Conservation (phyloP, 2,888 invertebrate species). For the Drosophila mettleri region DNA sequence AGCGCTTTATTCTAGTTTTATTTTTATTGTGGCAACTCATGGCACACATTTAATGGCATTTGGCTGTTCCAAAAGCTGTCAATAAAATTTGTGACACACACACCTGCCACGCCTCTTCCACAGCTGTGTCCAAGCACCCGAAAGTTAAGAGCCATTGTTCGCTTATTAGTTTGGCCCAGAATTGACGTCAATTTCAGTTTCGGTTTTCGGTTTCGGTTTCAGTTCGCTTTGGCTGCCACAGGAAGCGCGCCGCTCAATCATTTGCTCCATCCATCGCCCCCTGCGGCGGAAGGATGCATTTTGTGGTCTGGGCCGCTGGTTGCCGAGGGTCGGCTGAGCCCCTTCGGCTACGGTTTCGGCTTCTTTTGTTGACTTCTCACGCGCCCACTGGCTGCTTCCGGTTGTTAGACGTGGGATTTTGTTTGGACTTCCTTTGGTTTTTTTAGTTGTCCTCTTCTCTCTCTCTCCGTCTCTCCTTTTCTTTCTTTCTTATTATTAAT, state of each 20-base stretch:
- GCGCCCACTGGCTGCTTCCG: conserved; percentile 45
- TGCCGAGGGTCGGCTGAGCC: not conserved
- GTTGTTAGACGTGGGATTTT: conserved; percentile 53
- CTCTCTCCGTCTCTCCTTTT: not conserved
- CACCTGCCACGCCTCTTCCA: not conserved
- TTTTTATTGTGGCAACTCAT: conserved; percentile 35
- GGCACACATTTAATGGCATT: conserved; percentile 35
- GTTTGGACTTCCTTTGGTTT: conserved; percentile 41
- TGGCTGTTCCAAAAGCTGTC: conserved; percentile 28
- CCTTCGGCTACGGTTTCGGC: conserved; percentile 7
- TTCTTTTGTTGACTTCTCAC: conserved; percentile 34
- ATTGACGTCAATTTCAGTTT: conserved; percentile 47
- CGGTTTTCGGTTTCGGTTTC: conserved; percentile 7
- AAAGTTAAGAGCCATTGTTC: conserved; percentile 30
- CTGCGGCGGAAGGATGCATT: conserved; percentile 52
- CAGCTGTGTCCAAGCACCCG: not conserved
- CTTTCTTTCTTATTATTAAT: conserved; percentile 38
- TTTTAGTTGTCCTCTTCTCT: not conserved
- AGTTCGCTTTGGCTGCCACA: conserved; percentile 21
- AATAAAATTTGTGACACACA: conserved; percentile 35
- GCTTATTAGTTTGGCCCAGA: conserved; percentile 46
- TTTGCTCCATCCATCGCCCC: conserved; percentile 3
- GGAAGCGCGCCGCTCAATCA: conserved; percentile 46
- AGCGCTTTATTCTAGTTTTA: not conserved
- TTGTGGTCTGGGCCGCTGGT: conserved; percentile 29